These are phyloP conservation scores for Pipistrellus nathusii DNA, from an alignment of 2,797 vertebrate species.

Conservation along the genomic window DNA sequence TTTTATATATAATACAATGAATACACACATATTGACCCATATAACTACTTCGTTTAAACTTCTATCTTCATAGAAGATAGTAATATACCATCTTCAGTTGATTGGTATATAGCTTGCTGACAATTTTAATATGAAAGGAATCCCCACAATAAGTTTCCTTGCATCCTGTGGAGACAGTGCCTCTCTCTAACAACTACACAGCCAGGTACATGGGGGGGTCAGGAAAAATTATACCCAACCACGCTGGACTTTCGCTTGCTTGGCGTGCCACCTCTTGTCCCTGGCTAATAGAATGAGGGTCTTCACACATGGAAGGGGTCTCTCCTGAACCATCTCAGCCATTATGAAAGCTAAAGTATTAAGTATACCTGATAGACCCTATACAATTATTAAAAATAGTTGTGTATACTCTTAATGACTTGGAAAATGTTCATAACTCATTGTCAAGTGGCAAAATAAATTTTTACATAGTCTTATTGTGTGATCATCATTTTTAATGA, in stretches of 20 bases:
- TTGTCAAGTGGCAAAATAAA: slow-evolving; percentile 12
- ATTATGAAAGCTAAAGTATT: neutral
- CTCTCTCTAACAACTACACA: neutral
- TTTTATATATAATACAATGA: neutral
- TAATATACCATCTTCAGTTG: neutral
- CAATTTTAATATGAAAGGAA: neutral
- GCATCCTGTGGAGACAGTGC: neutral
- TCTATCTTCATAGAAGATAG: too few species aligned
- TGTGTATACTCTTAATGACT: neutral
- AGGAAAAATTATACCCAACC: neutral
- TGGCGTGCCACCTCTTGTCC: neutral
- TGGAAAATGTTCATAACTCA: neutral
- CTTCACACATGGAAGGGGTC: too few species aligned
- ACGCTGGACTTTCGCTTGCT: neutral
- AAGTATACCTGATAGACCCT: neutral
- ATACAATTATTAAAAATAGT: neutral
- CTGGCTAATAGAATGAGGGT: neutral
- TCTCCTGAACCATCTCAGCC: neutral
- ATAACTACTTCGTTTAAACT: neutral
- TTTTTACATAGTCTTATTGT: neutral
- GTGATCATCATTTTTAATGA: neutral
- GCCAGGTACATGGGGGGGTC: neutral
- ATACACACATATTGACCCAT: neutral
- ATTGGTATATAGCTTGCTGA: neutral
- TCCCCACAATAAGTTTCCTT: neutral